phyloP scores from a whole-genome alignment of 2,113 vertebrate species.

The Dromaius novaehollandiae region DNA sequence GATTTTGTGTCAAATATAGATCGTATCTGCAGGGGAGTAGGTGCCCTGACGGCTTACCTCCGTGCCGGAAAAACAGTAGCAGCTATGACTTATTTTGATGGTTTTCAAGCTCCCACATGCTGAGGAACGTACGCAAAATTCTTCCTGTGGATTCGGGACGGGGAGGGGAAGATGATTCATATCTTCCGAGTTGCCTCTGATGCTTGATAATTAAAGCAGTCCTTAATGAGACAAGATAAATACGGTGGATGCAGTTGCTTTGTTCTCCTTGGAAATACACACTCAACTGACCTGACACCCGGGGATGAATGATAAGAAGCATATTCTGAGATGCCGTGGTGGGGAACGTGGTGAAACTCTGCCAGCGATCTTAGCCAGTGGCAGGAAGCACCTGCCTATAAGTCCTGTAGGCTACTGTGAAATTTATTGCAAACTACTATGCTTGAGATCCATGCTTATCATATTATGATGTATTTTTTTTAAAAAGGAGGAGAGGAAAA shows the following conservation, averaged over 20 bases:
- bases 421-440: not conserved
- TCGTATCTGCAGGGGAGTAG: not conserved
- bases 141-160: not conserved
- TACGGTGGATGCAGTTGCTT: not conserved
- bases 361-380: not conserved
- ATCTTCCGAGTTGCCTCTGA: not conserved
- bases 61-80: fast-evolving
- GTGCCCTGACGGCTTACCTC: not conserved
- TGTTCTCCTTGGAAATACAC: not conserved
- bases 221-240: slow-evolving; percentile 7
- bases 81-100: fast-evolving
- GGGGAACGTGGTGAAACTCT: fast-evolving
- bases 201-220: slow-evolving; percentile 19
- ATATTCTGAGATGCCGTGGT: fast-evolving
- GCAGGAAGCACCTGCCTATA: not conserved
- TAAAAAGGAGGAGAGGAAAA: not conserved
- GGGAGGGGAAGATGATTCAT: slow-evolving; percentile 50
- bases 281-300: not conserved
- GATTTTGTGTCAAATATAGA: fast-evolving
- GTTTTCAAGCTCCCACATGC: not conserved
- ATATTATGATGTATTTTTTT: not conserved
- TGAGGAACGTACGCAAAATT: not conserved
- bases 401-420: not conserved
- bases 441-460: not conserved
- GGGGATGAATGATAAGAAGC: not conserved